Evolutionary conservation across 2,888 invertebrate genomes (phyloP).

Genomic region (Leptopilina syphax): DNA sequence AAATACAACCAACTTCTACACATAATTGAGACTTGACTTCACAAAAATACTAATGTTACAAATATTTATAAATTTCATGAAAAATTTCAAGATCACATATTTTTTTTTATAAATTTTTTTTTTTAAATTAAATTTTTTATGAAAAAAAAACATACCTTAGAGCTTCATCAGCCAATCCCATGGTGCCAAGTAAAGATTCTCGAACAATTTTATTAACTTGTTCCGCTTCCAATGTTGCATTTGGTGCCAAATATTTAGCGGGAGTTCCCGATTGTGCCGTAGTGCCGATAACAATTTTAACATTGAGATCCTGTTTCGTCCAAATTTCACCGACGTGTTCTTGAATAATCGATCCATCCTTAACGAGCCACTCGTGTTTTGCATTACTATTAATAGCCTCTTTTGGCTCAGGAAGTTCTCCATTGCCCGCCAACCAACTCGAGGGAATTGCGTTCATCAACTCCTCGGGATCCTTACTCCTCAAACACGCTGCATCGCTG

Average conservation of each 20-base stretch:
- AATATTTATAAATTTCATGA: too few species aligned
- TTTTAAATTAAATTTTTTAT: too few species aligned
- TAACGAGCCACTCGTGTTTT: slow-evolving; percentile 86
- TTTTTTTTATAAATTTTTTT: too few species aligned
- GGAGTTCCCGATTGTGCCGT: slow-evolving; percentile 86
- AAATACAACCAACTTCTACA: too few species aligned
- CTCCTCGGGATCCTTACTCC: slow-evolving; percentile 76
- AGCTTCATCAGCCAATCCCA: slow-evolving; percentile 81
- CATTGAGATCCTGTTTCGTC: slow-evolving; percentile 77
- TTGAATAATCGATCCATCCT: slow-evolving; percentile 85
- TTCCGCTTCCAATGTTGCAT: slow-evolving; percentile 83
- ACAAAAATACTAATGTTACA: too few species aligned
- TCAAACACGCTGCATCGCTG: slow-evolving; percentile 78
- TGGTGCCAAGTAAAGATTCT: slow-evolving; percentile 82
- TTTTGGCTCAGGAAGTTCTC: slow-evolving; percentile 78
- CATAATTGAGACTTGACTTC: too few species aligned
- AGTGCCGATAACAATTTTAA: slow-evolving; percentile 83
- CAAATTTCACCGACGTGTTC: slow-evolving; percentile 83
- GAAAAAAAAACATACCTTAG: slow-evolving; percentile 71
- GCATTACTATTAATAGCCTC: slow-evolving; percentile 70
- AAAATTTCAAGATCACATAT: too few species aligned
- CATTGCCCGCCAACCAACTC: slow-evolving; percentile 80
- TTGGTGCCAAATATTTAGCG: slow-evolving; percentile 80
- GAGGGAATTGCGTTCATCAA: slow-evolving; percentile 85
- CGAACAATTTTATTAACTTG: slow-evolving; percentile 82